Conservation (phyloP, 2,888 invertebrate genomes). For the Oxycera nigricornis region DNA sequence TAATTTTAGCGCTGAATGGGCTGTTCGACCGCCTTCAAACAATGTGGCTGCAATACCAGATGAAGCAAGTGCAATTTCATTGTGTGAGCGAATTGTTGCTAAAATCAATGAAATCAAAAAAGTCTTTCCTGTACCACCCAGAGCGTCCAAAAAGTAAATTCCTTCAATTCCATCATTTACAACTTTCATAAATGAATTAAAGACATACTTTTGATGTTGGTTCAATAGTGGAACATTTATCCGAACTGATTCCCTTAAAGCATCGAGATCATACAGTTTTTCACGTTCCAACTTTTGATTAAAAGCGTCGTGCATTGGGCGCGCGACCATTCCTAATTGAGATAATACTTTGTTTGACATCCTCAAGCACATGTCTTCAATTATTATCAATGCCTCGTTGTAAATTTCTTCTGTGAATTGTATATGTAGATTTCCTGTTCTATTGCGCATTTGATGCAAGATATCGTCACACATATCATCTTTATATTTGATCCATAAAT, state of each 20-base stretch:
- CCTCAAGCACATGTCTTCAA: slow-evolving; percentile 50
- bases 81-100: slow-evolving; percentile 38
- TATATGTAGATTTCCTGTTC: slow-evolving; percentile 38
- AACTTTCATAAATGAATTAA: slow-evolving; percentile 26
- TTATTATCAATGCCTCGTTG: slow-evolving; percentile 51
- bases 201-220: slow-evolving; percentile 31
- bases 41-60: slow-evolving; percentile 50
- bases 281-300: slow-evolving; percentile 51
- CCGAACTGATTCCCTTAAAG: slow-evolving; percentile 42
- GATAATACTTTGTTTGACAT: slow-evolving; percentile 40
- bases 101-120: slow-evolving; percentile 44
- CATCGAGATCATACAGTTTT: slow-evolving; percentile 47
- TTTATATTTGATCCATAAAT: slow-evolving; percentile 43
- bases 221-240: slow-evolving; percentile 43
- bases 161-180: slow-evolving; percentile 39
- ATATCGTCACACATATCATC: slow-evolving; percentile 49
- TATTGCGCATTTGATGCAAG: slow-evolving; percentile 29
- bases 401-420: slow-evolving; percentile 49
- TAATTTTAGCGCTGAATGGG: slow-evolving; percentile 47
- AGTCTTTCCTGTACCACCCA: slow-evolving; percentile 43
- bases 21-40: slow-evolving; percentile 50
- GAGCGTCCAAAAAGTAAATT: slow-evolving; percentile 43
- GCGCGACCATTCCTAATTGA: slow-evolving; percentile 51
- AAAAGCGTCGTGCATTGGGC: slow-evolving; percentile 48
- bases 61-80: slow-evolving; percentile 47